phyloP scores from a whole-genome alignment of 2,888 invertebrate species.

The Yponomeuta plumbellus region DNA sequence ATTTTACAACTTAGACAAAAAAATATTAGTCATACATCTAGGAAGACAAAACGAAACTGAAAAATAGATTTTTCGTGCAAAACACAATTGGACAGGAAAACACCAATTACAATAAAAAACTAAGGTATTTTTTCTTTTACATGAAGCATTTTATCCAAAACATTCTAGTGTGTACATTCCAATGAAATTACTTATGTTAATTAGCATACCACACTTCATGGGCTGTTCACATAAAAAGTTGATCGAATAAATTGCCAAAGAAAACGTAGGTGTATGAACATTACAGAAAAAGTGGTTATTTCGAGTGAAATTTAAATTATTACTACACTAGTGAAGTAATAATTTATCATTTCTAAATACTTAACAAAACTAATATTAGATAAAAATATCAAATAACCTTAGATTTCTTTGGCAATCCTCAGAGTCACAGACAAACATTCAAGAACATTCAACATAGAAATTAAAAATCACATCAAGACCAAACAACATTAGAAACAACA shows the following conservation, averaged over 20 bases:
- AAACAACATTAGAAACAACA: not conserved
- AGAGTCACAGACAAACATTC: not conserved
- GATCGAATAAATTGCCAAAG: not conserved
- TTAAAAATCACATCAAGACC: not conserved
- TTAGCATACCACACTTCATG: not conserved
- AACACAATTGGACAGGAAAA: not conserved
- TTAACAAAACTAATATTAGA: not conserved
- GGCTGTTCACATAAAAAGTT: not conserved
- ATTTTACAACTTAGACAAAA: conserved; percentile 14
- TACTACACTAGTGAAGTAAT: no score
- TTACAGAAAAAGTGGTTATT: no score
- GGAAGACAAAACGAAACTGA: not conserved
- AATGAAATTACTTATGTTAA: not conserved
- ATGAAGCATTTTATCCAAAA: not conserved
- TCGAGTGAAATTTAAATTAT: no score
- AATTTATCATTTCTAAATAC: not conserved
- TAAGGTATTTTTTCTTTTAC: not conserved
- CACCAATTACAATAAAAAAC: not conserved
- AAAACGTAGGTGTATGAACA: not conserved
- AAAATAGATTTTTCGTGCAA: not conserved
- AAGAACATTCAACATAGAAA: not conserved
- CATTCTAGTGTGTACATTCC: not conserved
- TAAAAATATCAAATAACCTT: not conserved
- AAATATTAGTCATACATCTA: conserved; percentile 10
- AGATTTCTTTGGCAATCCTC: not conserved